A percentile compares a stretch with the other conserved stretches of the same genome.
phyloP scores from a whole-genome alignment of 2,888 invertebrate species.

The Ypsolopha sequella region DNA sequence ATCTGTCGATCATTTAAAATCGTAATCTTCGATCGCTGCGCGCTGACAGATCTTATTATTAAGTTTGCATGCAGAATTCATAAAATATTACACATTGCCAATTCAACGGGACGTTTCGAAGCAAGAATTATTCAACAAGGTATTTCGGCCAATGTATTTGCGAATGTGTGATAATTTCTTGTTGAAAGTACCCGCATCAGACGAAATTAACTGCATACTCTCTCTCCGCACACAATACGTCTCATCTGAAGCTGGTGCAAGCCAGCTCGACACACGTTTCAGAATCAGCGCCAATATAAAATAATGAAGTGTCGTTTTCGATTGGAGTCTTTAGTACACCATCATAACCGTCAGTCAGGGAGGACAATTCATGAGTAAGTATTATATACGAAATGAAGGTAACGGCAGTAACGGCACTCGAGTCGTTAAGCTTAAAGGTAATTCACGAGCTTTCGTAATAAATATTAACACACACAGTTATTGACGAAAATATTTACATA shows the following conservation, averaged over 20 bases:
- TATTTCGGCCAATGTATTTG: slow-evolving; percentile 6
- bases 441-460: slow-evolving; percentile 1
- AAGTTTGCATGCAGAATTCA: not conserved
- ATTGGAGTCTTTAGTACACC: not conserved
- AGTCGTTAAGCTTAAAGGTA: not conserved
- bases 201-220: not conserved
- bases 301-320: slow-evolving; percentile 3
- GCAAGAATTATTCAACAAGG: slow-evolving; percentile 1
- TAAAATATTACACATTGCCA: slow-evolving; percentile 1
- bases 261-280: not conserved
- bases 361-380: not conserved
- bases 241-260: not conserved
- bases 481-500: slow-evolving; percentile 3
- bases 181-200: slow-evolving; percentile 4
- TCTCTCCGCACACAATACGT: not conserved
- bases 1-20: slow-evolving; percentile 4
- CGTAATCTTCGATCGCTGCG: slow-evolving; percentile 3
- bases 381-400: slow-evolving; percentile 1
- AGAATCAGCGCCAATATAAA: not conserved
- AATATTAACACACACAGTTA: slow-evolving; percentile 4
- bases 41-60: slow-evolving; percentile 5
- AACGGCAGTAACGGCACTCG: slow-evolving; percentile 1
- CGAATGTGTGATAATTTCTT: slow-evolving; percentile 5
- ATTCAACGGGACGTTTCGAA: not conserved
- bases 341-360: not conserved